Evolutionary conservation across 1,140 invertebrate species (phyloP), one percentile per base, ranked within the genome.

Genomic region (Whitmania pigra): DNA sequence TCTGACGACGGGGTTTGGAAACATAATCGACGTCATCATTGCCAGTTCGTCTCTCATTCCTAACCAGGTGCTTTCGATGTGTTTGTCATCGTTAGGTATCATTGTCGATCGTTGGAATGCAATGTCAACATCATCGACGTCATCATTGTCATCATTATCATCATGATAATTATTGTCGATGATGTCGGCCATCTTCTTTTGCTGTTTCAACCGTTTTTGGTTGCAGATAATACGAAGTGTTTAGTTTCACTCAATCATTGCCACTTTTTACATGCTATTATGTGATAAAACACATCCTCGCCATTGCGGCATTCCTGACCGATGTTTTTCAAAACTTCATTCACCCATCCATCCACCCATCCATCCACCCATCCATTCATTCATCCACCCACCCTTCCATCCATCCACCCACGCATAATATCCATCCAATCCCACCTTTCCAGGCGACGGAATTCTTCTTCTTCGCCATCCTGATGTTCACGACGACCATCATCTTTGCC

Each of bases 1-100:
- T 36, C 79, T 97, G 0, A 94, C 92, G 0, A 89, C 90, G 11
- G 91, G 94, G 0, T 85, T 93, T 77, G 94, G 94, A 27, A 95
- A 97, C 81, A 80, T 95, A 7, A 87, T 97, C 69, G 90, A 92
- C 11, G 88, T 96, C 2, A 86, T 96, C 29, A 86, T 97, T 53
- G 88, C 92, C 11, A 88, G 90, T 80, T 81, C 85, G 9, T 40
- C 73, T 15, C 68, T 77, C 20, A 75, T 80, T 57, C 75, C 76
- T 17, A 76, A 72, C 53, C 80, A 80, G 76, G 80, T 80, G 71
- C 70, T 67, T 67, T 69, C 4, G 15, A 9, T n/a, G 6, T 27
- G 57, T 27, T 25, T 1, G 11, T 31, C 29, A 63, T 20, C 20
- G 22, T 63, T n/a, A n/a, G n/a, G n/a, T n/a, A n/a, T n/a, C n/a